These are phyloP conservation scores for Arbacia lixula DNA, from an alignment of 53 echinoderm and acorn worm genomes.

Conservation along the genomic window DNA sequence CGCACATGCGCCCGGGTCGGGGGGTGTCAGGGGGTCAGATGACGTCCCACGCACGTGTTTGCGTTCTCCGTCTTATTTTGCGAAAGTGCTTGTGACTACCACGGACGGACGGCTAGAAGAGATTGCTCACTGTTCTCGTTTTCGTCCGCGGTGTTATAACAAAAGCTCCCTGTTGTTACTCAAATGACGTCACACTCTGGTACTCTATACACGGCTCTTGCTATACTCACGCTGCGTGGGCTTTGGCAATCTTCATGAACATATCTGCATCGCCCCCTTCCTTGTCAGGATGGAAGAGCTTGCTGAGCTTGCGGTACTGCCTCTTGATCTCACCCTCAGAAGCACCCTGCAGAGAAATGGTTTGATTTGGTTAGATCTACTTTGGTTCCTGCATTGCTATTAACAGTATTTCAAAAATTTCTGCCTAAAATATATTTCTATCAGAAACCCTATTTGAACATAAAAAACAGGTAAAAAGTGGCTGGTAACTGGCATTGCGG, in stretches of 20 bases:
- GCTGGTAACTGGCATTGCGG: too few relatives aligned
- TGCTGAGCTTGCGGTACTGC: conserved; percentile 85
- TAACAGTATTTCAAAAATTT: neutral
- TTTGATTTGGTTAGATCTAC: too few relatives aligned
- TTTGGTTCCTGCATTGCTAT: neutral
- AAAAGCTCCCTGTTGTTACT: neutral
- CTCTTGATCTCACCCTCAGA: conserved; percentile 75
- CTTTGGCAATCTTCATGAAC: conserved; percentile 97
- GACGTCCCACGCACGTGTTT: too few relatives aligned
- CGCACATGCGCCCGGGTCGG: too few relatives aligned
- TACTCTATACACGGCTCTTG: too few relatives aligned
- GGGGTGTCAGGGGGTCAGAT: too few relatives aligned
- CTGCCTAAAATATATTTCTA: neutral
- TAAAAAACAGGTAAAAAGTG: too few relatives aligned
- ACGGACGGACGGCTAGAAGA: too few relatives aligned
- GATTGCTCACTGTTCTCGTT: neutral
- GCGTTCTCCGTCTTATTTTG: too few relatives aligned
- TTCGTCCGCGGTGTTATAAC: neutral
- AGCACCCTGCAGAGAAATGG: conserved; percentile 67
- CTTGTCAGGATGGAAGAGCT: conserved; percentile 91
- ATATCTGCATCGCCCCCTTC: conserved; percentile 85
- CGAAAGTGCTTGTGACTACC: too few relatives aligned
- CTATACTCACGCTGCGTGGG: conserved; percentile 98
- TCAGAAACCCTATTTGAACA: neutral
- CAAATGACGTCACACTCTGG: too few relatives aligned